Conservation (phyloP, 2,113 vertebrate species). For the zebrafish (Danio rerio) region DNA sequence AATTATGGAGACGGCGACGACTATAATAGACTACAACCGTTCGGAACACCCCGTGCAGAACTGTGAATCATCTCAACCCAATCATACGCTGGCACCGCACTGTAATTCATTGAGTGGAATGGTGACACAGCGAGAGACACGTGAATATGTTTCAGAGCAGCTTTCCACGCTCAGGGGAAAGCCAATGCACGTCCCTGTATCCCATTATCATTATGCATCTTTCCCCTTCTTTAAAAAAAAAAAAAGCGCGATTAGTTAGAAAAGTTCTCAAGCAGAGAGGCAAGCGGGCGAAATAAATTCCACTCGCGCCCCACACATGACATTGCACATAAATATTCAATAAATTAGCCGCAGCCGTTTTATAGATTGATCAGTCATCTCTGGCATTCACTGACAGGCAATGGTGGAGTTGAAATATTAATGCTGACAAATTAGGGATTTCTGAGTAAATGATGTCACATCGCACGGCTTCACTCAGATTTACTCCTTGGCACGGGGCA, state of each 20-base stretch:
- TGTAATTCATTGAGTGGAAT: constrained; percentile 55
- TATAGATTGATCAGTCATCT: constrained; percentile 99
- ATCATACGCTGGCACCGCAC: constrained; percentile 43
- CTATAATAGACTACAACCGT: constrained; percentile 54
- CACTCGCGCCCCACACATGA: constrained; percentile 89
- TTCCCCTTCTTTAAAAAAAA: constrained; percentile 35
- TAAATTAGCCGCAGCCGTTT: constrained; percentile 96
- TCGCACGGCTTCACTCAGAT: constrained; percentile 98
- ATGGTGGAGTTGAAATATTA: constrained; percentile 98
- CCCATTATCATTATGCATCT: constrained; percentile 59
- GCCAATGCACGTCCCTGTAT: constrained; percentile 11
- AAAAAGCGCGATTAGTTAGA: constrained; percentile 73
- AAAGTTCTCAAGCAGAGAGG: constrained; percentile 85
- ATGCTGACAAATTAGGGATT: constrained; percentile 99
- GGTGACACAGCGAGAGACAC: constrained; percentile 51
- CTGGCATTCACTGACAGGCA: constrained; percentile 96
- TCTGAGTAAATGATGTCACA: constrained; percentile 99
- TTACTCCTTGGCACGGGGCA: constrained; percentile 90
- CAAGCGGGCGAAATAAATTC: constrained; percentile 87
- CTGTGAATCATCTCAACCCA: constrained; percentile 60
- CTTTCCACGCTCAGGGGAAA: constrained; percentile 39
- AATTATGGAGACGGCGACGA: constrained; percentile 62
- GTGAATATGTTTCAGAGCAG: constrained; percentile 53
- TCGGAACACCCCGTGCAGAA: constrained; percentile 48
- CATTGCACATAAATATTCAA: constrained; percentile 99